Evolutionary conservation across 2,888 invertebrate genomes (phyloP).

Genomic region (Nebria salina): DNA sequence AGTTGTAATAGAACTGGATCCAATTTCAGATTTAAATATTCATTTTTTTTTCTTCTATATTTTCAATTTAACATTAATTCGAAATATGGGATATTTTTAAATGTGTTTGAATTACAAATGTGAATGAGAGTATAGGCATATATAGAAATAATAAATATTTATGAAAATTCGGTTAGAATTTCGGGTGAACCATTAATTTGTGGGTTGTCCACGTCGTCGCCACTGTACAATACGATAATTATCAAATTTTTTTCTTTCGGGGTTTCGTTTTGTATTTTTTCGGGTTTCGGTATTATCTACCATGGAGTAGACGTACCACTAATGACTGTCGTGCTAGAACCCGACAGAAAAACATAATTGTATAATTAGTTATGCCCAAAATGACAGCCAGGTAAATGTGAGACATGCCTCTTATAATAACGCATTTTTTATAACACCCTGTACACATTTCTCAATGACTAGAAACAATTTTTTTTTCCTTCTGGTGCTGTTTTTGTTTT

Average conservation of each 20-base stretch:
- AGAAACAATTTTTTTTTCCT: constrained; percentile 9
- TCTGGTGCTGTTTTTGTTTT: constrained; percentile 6
- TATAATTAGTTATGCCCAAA: constrained; percentile 63
- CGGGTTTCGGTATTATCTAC: constrained; percentile 17
- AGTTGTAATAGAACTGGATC: neutral
- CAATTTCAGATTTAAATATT: constrained; percentile 10
- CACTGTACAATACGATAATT: constrained; percentile 57
- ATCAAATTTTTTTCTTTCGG: constrained; percentile 40
- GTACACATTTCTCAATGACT: constrained; percentile 29
- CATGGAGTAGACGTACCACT: constrained; percentile 51
- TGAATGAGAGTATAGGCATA: neutral
- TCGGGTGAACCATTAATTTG: neutral
- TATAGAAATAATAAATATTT: neutral
- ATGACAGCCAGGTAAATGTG: constrained; percentile 61
- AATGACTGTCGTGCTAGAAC: constrained; percentile 56
- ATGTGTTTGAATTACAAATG: neutral
- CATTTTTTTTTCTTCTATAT: neutral
- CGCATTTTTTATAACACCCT: constrained; percentile 30
- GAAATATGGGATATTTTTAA: neutral
- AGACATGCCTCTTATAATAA: constrained; percentile 54
- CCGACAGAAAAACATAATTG: constrained; percentile 60
- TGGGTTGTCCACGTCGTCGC: constrained; percentile 52
- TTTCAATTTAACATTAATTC: no score
- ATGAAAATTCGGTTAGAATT: neutral
- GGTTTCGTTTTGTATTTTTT: constrained; percentile 22